Base-by-base conservation (phyloP, 1,140 invertebrate species). In the Drosophila sproati region DNA sequence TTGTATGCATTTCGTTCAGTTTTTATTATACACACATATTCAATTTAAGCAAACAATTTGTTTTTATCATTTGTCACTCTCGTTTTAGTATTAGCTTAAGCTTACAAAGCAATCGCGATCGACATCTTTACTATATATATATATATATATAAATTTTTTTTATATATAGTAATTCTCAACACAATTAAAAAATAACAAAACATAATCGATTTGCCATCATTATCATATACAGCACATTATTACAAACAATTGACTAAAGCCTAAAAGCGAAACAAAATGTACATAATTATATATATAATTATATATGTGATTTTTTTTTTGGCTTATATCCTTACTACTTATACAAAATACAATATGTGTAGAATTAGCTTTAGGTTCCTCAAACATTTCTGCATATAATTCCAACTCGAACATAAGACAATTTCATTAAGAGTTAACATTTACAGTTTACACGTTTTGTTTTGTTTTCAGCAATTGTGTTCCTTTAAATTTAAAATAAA, bases 391-490 rank as follows among this genome's bases (percentile, higher is more conserved):
- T 71, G 77, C 74, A 71, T 83, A 80, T 54, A n/a, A 32, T 61
- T 64, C 52, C 41, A 81, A 85, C 66, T 70, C 52, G 45, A 74
- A 74, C 41, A 69, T 69, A 74, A 63, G 59, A 74, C 45, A 62
- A 66, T 66, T 62, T 85, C 56, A 50, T 79, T 60, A 67, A 64
- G 69, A 55, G 67, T 70, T 80, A 67, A 43, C 59, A 55, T 45
- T 71, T 75, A 50, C 45, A 72, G 50, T 68, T 77, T 73, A 68
- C 55, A 62, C 62, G 8, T 66, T 59, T 56, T 67, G 52, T 48
- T 71, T 77, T 67, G 66, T 78, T 79, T 91, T 91, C 91, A 92
- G 91, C 91, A 92, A 92, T 78, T 80, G 91, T 78, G 82, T 86
- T 92, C 91, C 91, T 79, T 80, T 78, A 75, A 79, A 68, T 87